A percentile compares a stretch with the other conserved stretches of the same genome.
Evolutionary conservation across 2,113 vertebrate genomes (phyloP).

Genomic region (Lycaon pictus): DNA sequence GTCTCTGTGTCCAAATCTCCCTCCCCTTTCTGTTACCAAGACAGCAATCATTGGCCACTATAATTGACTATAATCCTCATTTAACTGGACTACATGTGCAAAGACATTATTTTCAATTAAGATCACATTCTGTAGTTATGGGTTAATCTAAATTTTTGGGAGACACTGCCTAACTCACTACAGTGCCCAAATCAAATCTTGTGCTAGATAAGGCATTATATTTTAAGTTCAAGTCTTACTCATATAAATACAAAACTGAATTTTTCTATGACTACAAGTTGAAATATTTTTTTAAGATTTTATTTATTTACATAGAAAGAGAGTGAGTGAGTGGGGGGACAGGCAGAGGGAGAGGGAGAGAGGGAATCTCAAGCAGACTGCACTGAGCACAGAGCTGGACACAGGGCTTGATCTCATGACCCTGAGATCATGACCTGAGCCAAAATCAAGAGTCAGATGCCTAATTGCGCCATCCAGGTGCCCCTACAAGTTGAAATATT

Average conservation of each 20-base stretch:
- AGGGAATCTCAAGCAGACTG: not conserved
- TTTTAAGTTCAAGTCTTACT: not conserved
- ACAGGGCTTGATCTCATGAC: not conserved
- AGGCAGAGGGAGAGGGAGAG: not conserved
- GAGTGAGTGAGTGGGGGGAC: not conserved
- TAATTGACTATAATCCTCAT: not conserved
- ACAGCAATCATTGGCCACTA: not conserved
- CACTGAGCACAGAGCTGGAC: not conserved
- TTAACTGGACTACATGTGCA: slow-evolving; percentile 7
- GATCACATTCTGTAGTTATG: not conserved
- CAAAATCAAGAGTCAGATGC: not conserved
- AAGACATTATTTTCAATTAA: not conserved
- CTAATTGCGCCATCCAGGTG: not conserved
- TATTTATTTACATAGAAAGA: not conserved
- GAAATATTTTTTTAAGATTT: slow-evolving; percentile 9
- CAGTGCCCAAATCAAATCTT: not conserved
- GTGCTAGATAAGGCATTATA: not conserved
- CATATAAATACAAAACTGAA: accelerated
- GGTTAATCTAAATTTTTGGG: not conserved
- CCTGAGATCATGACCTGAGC: not conserved
- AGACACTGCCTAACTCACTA: not conserved
- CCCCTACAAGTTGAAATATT: slow-evolving; percentile 8
- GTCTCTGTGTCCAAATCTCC: not conserved
- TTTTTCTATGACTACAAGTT: slow-evolving; percentile 24
- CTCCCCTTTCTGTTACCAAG: not conserved